Evolutionary conservation across 1,140 invertebrate genomes (phyloP).

Genomic region (Formica exsecta): DNA sequence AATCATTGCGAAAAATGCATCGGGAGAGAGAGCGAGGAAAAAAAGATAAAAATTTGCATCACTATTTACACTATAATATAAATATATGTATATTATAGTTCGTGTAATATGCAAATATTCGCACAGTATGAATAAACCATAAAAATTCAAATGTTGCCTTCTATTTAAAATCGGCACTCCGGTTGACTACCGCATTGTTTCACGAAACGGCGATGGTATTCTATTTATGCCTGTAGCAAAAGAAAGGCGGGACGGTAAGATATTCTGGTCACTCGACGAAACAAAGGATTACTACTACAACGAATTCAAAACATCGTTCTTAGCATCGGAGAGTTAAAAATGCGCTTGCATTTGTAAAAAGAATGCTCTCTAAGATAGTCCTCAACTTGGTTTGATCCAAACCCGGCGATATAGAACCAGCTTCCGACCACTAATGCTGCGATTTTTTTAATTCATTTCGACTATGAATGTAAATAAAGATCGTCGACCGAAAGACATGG

Average conservation of each 20-base stretch:
- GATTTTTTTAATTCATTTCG: background rate
- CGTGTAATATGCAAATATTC: background rate
- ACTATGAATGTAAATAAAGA: constrained; percentile 15
- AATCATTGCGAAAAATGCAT: background rate
- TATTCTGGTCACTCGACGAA: constrained; percentile 49
- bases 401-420: background rate
- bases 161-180: constrained; percentile 15
- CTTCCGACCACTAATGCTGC: constrained; percentile 1
- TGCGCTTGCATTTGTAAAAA: background rate
- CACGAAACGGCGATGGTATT: background rate
- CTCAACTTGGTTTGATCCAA: background rate
- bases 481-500: background rate
- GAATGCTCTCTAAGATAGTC: background rate
- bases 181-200: constrained; percentile 8
- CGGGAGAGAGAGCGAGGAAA: too few relatives aligned
- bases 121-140: constrained; percentile 1
- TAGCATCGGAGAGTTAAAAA: background rate
- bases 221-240: constrained; percentile 13
- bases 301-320: constrained; percentile 24
- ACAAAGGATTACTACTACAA: constrained; percentile 2
- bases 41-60: too few relatives aligned
- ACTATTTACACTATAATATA: background rate
- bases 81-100: too few relatives aligned
- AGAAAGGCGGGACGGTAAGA: constrained; percentile 28
- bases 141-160: constrained; percentile 4